Evolutionary conservation across 2,113 vertebrate species (phyloP).

Genomic region (Tragelaphus imberbis): DNA sequence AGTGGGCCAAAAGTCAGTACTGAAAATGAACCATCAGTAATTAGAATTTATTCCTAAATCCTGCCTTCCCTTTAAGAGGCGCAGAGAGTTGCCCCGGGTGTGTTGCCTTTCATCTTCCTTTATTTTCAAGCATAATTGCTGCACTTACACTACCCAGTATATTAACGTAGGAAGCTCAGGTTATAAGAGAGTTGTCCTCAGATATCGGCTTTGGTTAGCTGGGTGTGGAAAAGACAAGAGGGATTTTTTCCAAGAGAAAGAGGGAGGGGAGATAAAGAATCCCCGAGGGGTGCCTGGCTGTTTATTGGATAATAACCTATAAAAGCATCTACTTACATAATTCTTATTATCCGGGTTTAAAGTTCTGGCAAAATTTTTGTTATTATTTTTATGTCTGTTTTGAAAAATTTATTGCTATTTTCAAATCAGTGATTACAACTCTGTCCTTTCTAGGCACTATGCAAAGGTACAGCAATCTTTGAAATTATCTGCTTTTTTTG

Average conservation of each 20-base stretch:
- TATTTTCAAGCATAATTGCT: not conserved
- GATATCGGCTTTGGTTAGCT: not conserved
- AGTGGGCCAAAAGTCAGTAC: conserved; percentile 69
- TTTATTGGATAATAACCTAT: conserved; percentile 23
- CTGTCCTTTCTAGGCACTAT: conserved; percentile 4
- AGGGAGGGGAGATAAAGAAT: not conserved
- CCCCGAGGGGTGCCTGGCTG: not conserved
- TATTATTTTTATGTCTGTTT: conserved; percentile 25
- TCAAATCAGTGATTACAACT: not conserved
- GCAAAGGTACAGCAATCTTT: not conserved
- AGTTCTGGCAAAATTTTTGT: not conserved
- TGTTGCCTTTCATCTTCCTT: conserved; percentile 39
- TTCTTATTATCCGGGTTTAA: conserved; percentile 38
- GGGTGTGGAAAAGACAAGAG: conserved; percentile 10
- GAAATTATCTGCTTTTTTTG: conserved; percentile 21
- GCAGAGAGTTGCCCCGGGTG: not conserved
- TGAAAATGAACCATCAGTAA: conserved; percentile 58
- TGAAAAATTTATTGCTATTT: conserved; percentile 21
- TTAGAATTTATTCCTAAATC: conserved; percentile 65
- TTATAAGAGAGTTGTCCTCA: conserved; percentile 23
- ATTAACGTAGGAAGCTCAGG: conserved; percentile 31
- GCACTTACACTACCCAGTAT: not conserved
- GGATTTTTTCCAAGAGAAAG: conserved; percentile 31
- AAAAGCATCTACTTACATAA: conserved; percentile 1
- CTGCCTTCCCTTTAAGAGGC: conserved; percentile 36